Base-by-base conservation (phyloP, 2,113 vertebrate genomes). In the Carollia perspicillata region DNA sequence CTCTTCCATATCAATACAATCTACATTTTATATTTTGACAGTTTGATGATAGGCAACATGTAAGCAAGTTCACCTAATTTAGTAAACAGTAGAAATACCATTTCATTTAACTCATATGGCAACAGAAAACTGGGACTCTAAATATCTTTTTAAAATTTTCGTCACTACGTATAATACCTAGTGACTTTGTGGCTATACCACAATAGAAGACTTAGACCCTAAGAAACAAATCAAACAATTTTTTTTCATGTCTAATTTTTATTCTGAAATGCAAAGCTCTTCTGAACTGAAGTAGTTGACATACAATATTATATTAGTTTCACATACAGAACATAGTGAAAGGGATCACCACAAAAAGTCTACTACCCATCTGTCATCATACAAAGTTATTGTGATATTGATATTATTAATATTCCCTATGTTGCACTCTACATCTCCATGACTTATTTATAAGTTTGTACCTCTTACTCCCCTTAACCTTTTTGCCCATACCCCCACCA, bases 1-100 rank as follows among this genome's bases (percentile, higher is more conserved):
- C 51, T 72, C 74, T 80, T 88, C 37, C 18, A 91, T 12, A 95
- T 86, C 79, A 94, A 42, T 68, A 23, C 47, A 94, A 66, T 81
- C n/a, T 94, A 44, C 40, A 86, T 60, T 93, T 93, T 72, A 81
- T 65, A 92, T 84, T 97, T 58, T 89, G 86, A 89, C 42, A 85
- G 8, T 53, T 1, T 84, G 58, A 84, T 68, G n/a, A 51, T 1
- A 88, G 33, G 44, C 51, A 80, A 96, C 23, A 88, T 0, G 33
- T 33, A 95, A 87, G 51, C 44, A 74, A 92, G 33, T 90, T 90
- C 71, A 92, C 12, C 66, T 71, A 92, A 66, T 81, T 85, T 60
- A 78, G n/a, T 69, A 95, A 94, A 87, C 84, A 84, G 37, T 51
- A 95, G 8, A 23, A 93, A 87, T 74, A 60, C 0, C 37, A 40